phyloP scores from a whole-genome alignment of 2,113 vertebrate species.

The Hoplias malabaricus region DNA sequence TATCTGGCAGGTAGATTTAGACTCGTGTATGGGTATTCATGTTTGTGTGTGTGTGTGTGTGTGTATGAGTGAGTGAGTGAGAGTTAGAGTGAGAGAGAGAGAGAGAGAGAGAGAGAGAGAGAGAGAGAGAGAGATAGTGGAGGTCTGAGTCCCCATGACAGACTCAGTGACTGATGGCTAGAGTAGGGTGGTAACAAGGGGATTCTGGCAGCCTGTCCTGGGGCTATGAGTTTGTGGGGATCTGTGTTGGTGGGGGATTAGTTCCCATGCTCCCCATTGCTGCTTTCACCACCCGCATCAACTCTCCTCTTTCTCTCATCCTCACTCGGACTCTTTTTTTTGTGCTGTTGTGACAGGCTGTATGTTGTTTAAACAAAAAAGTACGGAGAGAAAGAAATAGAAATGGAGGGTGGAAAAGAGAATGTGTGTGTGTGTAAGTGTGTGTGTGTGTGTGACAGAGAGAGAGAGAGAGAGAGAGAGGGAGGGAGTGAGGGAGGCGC shows the following conservation, averaged over 20 bases:
- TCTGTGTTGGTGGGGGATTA: slow-evolving; percentile 35
- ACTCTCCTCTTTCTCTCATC: slow-evolving; percentile 63
- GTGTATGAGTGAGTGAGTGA: neutral
- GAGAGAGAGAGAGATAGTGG: neutral
- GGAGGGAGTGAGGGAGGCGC: slow-evolving; percentile 50
- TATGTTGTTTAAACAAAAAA: slow-evolving; percentile 66
- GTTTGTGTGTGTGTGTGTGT: neutral
- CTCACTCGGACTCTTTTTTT: slow-evolving; percentile 60
- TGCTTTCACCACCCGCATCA: slow-evolving; percentile 65
- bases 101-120: neutral
- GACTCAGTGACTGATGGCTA: slow-evolving; percentile 56
- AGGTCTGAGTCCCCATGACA: slow-evolving; percentile 41
- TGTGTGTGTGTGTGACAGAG: slow-evolving; percentile 59
- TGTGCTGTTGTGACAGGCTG: slow-evolving; percentile 74
- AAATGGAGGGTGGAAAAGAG: slow-evolving; percentile 49
- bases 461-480: slow-evolving; percentile 49
- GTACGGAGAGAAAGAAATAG: neutral
- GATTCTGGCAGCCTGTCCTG: slow-evolving; percentile 40
- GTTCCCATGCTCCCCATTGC: slow-evolving; percentile 77
- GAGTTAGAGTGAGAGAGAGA: neutral
- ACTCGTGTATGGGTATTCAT: no score
- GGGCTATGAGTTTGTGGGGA: slow-evolving; percentile 25
- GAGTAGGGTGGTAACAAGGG: slow-evolving; percentile 48
- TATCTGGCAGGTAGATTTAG: no score
- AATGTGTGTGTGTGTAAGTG: slow-evolving; percentile 45